phyloP scores from a whole-genome alignment of 2,113 vertebrate genomes.

The Poeciliopsis occidentalis region DNA sequence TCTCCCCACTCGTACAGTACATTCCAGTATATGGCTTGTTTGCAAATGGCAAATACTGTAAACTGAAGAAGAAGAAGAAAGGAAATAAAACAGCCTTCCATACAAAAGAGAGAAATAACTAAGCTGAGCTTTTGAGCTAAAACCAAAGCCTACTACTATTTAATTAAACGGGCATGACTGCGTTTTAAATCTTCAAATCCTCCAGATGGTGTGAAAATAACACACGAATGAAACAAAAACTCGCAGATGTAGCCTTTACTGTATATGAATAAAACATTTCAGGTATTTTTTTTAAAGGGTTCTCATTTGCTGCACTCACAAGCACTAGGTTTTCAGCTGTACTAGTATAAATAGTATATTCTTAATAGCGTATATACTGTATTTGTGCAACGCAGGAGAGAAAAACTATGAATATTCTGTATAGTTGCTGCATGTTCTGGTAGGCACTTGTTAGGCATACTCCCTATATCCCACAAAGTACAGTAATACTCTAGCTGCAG shows the following conservation, averaged over 20 bases:
- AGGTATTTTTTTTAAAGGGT: conserved; percentile 77
- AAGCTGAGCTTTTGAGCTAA: not conserved
- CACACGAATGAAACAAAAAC: conserved; percentile 66
- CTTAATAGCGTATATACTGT: conserved; percentile 77
- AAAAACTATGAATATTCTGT: conserved; percentile 80
- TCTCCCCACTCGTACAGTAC: conserved; percentile 36
- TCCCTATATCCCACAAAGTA: conserved; percentile 76
- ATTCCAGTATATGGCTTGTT: conserved; percentile 57
- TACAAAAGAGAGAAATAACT: conserved; percentile 21
- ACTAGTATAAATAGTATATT: conserved; percentile 76
- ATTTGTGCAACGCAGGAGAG: conserved; percentile 78
- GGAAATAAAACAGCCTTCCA: not conserved
- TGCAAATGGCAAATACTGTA: conserved; percentile 28
- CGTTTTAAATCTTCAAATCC: conserved; percentile 71
- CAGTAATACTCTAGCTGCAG: conserved; percentile 73
- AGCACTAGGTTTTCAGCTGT: conserved; percentile 69
- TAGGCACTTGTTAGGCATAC: conserved; percentile 84
- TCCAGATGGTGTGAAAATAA: conserved; percentile 59
- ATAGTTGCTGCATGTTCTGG: conserved; percentile 81
- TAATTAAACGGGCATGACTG: conserved; percentile 20
- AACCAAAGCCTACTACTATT: not conserved
- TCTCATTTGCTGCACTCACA: conserved; percentile 72
- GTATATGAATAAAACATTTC: conserved; percentile 74
- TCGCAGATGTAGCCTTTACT: conserved; percentile 65
- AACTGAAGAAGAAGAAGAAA: conserved; percentile 14